Conservation (phyloP, 2,797 vertebrate genomes). For the Gastrophryne carolinensis region DNA sequence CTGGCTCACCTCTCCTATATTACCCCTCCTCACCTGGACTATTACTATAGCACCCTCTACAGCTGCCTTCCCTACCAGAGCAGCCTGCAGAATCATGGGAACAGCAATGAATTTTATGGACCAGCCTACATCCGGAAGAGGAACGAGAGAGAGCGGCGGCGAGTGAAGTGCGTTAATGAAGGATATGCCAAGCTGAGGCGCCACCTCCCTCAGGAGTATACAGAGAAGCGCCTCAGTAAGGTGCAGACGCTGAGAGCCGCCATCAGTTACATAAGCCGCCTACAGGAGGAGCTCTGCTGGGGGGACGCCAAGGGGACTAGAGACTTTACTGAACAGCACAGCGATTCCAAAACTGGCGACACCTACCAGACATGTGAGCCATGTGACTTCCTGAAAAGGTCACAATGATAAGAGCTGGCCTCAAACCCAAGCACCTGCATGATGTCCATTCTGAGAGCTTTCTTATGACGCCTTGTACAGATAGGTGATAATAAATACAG, state of each 20-base stretch:
- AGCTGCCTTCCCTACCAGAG: constrained; percentile 59
- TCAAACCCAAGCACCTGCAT: no score
- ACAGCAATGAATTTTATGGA: constrained; percentile 62
- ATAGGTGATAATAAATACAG: no score
- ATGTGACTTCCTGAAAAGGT: neutral
- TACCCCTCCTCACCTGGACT: constrained; percentile 58
- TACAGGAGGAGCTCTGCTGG: constrained; percentile 66
- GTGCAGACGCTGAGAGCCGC: constrained; percentile 77
- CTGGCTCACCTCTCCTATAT: constrained; percentile 62
- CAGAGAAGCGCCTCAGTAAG: constrained; percentile 75
- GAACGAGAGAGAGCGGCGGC: constrained; percentile 75
- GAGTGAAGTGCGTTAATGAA: constrained; percentile 76
- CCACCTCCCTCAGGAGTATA: constrained; percentile 71
- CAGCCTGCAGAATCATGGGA: constrained; percentile 51
- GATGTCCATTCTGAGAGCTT: no score
- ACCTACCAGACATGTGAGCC: neutral
- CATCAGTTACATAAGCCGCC: constrained; percentile 70
- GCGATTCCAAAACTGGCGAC: constrained; percentile 3
- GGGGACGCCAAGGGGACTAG: constrained; percentile 35
- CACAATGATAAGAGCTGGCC: no score
- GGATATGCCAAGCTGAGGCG: constrained; percentile 72
- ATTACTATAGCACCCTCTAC: constrained; percentile 59
- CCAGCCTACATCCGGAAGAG: constrained; percentile 74
- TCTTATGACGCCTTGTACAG: no score
- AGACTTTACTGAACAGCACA: constrained; percentile 7